Percentiles rank a stretch among this genome's conserved stretches.
Evolutionary conservation across 2,797 vertebrate species (phyloP).

Genomic region (Natrix natrix): DNA sequence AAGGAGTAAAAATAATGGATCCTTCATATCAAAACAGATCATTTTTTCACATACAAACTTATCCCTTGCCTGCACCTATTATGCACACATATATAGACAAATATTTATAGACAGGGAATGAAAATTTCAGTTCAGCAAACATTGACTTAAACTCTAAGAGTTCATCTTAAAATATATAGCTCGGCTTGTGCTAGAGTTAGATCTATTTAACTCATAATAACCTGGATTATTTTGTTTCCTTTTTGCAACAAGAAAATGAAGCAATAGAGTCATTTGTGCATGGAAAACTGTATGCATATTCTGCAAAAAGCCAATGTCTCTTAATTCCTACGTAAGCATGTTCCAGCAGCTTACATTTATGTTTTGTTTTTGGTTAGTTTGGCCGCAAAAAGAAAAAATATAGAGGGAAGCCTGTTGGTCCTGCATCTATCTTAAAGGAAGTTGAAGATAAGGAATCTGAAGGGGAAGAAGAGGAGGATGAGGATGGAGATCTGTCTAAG

Average conservation of each 20-base stretch:
- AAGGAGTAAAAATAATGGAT: neutral
- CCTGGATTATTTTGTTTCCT: neutral
- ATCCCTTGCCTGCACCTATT: neutral
- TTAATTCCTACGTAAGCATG: neutral
- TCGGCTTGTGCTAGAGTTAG: neutral
- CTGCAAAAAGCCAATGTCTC: neutral
- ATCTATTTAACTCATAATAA: neutral
- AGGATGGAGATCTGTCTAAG: slow-evolving; percentile 95
- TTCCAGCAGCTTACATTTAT: neutral
- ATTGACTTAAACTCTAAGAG: neutral
- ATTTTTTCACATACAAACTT: neutral
- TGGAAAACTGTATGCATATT: neutral
- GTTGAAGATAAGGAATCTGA: slow-evolving; percentile 85
- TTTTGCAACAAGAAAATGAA: neutral
- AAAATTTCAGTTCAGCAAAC: neutral
- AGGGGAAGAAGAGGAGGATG: slow-evolving; percentile 85
- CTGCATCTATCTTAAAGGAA: slow-evolving; percentile 78
- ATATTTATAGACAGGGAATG: neutral
- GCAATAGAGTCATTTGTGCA: neutral
- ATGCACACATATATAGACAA: neutral
- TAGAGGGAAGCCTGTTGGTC: slow-evolving; percentile 81
- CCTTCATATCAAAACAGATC: neutral
- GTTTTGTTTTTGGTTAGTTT: slow-evolving; percentile 76
- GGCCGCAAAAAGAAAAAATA: slow-evolving; percentile 99
- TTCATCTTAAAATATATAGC: neutral